Conservation (phyloP, 2,797 vertebrate species). For the Oreonectes daqikongensis region DNA sequence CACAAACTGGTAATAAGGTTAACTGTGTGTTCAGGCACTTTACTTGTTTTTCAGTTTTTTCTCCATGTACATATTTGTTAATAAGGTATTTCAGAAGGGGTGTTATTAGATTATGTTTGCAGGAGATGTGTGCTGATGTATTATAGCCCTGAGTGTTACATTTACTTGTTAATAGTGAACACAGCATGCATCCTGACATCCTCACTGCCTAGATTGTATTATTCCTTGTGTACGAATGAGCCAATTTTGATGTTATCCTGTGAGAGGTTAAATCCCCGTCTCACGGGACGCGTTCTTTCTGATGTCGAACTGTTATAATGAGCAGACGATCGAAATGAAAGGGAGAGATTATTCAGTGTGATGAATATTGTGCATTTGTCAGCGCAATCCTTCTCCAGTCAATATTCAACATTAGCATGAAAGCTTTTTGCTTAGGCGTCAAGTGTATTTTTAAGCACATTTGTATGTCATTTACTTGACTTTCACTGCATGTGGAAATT, state of each 20-base stretch:
- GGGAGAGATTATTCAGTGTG: conserved; percentile 6
- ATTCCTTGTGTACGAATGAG: conserved; percentile 67
- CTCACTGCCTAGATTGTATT: conserved; percentile 64
- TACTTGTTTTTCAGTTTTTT: conserved; percentile 65
- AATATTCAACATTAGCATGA: conserved; percentile 24
- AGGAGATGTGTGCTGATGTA: conserved; percentile 49
- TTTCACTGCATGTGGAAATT: background rate
- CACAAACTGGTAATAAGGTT: conserved; percentile 67
- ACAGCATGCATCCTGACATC: conserved; percentile 62
- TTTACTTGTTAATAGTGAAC: conserved; percentile 56
- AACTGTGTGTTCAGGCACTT: conserved; percentile 68
- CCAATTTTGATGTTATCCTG: conserved; percentile 67
- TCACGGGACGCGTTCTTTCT: conserved; percentile 62
- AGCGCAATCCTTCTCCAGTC: conserved; percentile 2
- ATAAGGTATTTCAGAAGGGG: conserved; percentile 75
- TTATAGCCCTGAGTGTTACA: conserved; percentile 53
- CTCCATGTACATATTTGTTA: conserved; percentile 68
- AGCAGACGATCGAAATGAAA: conserved; percentile 58
- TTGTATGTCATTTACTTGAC: background rate
- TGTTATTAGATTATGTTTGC: conserved; percentile 72
- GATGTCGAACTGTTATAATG: conserved; percentile 65
- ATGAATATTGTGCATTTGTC: conserved; percentile 34
- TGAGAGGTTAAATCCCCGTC: conserved; percentile 64
- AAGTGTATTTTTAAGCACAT: background rate
- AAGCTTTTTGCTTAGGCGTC: background rate